phyloP scores from a whole-genome alignment of 2,888 invertebrate genomes.

The Synanthedon formicaeformis region DNA sequence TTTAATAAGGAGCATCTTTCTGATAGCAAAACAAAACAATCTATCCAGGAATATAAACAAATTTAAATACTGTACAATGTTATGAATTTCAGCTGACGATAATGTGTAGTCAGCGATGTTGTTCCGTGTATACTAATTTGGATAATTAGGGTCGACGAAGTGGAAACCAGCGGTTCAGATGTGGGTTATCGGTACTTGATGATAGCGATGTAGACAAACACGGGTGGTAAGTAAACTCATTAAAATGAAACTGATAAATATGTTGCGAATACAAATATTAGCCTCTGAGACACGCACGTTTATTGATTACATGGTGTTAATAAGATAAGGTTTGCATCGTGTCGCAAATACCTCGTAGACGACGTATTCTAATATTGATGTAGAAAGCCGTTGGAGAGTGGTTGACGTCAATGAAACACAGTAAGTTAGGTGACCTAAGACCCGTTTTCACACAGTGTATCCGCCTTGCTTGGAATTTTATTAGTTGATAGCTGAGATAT shows the following conservation, averaged over 20 bases:
- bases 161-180: slow-evolving; percentile 37
- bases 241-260: slow-evolving; percentile 22
- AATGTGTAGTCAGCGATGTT: slow-evolving; percentile 20
- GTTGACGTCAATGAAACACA: slow-evolving; percentile 47
- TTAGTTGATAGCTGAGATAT: neutral
- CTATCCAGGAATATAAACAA: slow-evolving; percentile 27
- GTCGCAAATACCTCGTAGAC: slow-evolving; percentile 1
- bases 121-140: slow-evolving; percentile 41
- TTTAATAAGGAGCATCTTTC: neutral
- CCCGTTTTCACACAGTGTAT: slow-evolving; percentile 30
- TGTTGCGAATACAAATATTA: slow-evolving; percentile 23
- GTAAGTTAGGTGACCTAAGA: slow-evolving; percentile 42
- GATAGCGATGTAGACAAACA: slow-evolving; percentile 2
- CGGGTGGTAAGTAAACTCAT: slow-evolving; percentile 27
- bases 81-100: slow-evolving; percentile 27
- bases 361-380: slow-evolving; percentile 10
- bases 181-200: slow-evolving; percentile 35
- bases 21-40: slow-evolving; percentile 17
- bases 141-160: slow-evolving; percentile 37
- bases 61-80: slow-evolving; percentile 16
- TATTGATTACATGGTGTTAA: neutral
- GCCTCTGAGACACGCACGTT: slow-evolving; percentile 2
- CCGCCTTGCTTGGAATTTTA: slow-evolving; percentile 16
- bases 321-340: neutral
- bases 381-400: slow-evolving; percentile 33